Base-by-base conservation (phyloP, 2,888 invertebrate genomes). In the Allolobophora icterica region DNA sequence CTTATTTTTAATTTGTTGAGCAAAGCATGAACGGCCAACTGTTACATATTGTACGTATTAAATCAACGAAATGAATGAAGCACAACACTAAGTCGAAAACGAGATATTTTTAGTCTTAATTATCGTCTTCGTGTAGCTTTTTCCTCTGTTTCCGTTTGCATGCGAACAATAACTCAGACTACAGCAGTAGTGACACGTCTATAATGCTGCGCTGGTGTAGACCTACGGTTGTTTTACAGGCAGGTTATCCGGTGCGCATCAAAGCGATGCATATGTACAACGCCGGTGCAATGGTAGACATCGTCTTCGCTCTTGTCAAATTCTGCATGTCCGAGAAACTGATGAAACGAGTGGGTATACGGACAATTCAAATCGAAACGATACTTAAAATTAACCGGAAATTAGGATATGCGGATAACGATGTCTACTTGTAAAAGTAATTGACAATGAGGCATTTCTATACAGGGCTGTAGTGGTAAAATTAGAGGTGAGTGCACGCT, bases 251-350 rank as follows among this genome's bases (percentile, higher is more conserved):
- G 19, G 93, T 92, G 35, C 89, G 93, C 8, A 91, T 93, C n/a
- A 92, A 92, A 87, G 92, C 92, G 30, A 92, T 93, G 71, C 92
- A 93, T 84, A 92, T 93, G 89, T 93, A 93, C 92, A 93, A 93
- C 91, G 92, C 92, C 6, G 93, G 93, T n/a, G 92, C 93, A 24
- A 92, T 93, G 83, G 92, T 92, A 45, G 93, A 93, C 42, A 91
- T 92, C 0, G 71, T 93, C 83, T 90, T 93, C n/a, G 90, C 91
- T 38, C 91, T 93, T 15, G 83, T 93, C 30, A 91, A 91, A 52
- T 92, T 92, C 21, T 91, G 92, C 33, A 90, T 93, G 91, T 91
- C 34, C n/a, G 90, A 92, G 52, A 92, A 92, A 89, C 84, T 92
- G 17, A 89, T 91, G 84, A 84, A 92, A 21, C 87, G 92, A 91